These are phyloP conservation scores for Cricetomys ansorgei DNA, from an alignment of 2,113 vertebrate genomes.

Conservation along the genomic window DNA sequence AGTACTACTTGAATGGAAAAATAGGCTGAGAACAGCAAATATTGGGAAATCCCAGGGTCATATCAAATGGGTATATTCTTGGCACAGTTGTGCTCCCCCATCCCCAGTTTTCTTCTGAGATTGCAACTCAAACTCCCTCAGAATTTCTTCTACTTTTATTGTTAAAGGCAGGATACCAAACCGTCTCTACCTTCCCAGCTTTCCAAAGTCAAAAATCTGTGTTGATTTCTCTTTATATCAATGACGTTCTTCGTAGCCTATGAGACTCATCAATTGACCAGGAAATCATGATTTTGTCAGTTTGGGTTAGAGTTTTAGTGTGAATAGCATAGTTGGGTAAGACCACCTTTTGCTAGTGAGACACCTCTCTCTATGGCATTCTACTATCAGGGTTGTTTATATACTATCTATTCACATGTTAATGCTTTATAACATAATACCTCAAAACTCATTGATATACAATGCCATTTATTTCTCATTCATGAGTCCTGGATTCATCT, in stretches of 20 bases:
- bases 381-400: background rate
- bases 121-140: background rate
- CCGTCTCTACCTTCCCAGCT: background rate
- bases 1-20: background rate
- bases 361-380: background rate
- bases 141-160: background rate
- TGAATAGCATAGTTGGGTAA: background rate
- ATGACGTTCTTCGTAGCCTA: background rate
- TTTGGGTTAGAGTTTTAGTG: background rate
- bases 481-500: background rate
- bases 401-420: slow-evolving; percentile 17
- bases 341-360: background rate
- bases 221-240: background rate
- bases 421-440: background rate
- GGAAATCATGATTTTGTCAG: background rate
- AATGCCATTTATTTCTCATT: slow-evolving; percentile 4
- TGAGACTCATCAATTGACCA: background rate
- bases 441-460: background rate
- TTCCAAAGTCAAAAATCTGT: background rate
- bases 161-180: background rate
- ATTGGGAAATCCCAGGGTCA: background rate
- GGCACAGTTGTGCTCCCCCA: background rate
- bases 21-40: background rate
- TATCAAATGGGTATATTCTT: background rate
- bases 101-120: background rate